phyloP scores from a whole-genome alignment of 2,888 invertebrate species.

The Heliconius ethilla region DNA sequence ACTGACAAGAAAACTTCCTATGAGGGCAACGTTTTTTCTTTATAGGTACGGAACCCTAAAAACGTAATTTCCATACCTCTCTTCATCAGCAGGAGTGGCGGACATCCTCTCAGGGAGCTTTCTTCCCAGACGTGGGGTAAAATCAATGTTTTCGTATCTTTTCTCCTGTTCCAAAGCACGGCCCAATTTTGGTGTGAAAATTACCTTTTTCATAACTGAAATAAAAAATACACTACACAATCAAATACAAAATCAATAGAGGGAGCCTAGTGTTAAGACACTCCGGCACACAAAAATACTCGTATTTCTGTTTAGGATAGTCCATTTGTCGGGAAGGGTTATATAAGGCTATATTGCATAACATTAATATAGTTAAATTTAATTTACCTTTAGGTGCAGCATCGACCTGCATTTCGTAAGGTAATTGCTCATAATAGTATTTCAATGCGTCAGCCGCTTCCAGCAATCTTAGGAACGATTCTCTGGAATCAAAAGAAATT shows the following conservation, averaged over 20 bases:
- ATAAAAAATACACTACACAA: background rate
- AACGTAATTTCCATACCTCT: conserved; percentile 50
- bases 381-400: conserved; percentile 51
- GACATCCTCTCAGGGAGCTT: conserved; percentile 52
- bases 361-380: background rate
- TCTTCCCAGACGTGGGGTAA: conserved; percentile 69
- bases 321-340: no score
- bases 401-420: conserved; percentile 59
- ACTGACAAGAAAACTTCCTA: background rate
- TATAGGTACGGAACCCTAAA: background rate
- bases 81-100: conserved; percentile 61
- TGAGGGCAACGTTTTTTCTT: background rate
- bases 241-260: no score
- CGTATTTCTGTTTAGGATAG: no score
- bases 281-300: no score
- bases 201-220: conserved; percentile 66
- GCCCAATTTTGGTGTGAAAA: conserved; percentile 71
- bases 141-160: conserved; percentile 60
- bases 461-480: conserved; percentile 59
- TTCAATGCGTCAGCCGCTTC: conserved; percentile 71
- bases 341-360: no score
- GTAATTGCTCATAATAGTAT: conserved; percentile 69
- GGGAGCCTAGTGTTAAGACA: no score
- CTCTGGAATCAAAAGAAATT: conserved; percentile 52
- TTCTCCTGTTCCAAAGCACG: conserved; percentile 55